phyloP scores from a whole-genome alignment of 1,140 invertebrate species.

The Ceratosolen solmsi region DNA sequence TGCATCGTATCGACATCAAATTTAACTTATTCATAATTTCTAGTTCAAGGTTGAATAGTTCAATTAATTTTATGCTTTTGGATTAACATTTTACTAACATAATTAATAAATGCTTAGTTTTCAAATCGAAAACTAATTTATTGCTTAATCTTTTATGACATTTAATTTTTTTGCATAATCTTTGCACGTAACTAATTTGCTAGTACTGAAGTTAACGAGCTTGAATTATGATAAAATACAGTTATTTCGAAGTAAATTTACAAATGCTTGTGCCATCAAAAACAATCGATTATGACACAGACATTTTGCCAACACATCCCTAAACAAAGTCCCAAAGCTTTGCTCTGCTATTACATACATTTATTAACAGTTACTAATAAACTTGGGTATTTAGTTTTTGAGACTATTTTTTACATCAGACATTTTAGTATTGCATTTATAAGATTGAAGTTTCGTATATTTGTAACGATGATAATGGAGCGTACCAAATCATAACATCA shows the following conservation, averaged over 20 bases:
- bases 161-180: no score
- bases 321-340: constrained; percentile 62
- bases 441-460: no score
- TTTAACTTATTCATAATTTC: no score
- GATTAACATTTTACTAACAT: no score
- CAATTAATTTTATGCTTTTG: no score
- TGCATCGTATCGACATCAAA: no score
- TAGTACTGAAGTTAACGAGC: constrained; percentile 61
- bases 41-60: no score
- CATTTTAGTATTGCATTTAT: neutral
- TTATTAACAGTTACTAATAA: constrained; percentile 56
- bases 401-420: constrained; percentile 8
- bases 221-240: constrained; percentile 30
- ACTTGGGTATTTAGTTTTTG: neutral
- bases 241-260: constrained; percentile 50
- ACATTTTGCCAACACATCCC: constrained; percentile 71
- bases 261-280: constrained; percentile 54
- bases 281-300: constrained; percentile 56
- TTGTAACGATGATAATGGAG: no score
- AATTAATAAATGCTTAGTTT: no score
- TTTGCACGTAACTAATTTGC: constrained; percentile 59
- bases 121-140: no score
- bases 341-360: constrained; percentile 63
- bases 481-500: neutral
- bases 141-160: no score